phyloP scores from a whole-genome alignment of 1,140 invertebrate species.

The Trichogramma pretiosum region DNA sequence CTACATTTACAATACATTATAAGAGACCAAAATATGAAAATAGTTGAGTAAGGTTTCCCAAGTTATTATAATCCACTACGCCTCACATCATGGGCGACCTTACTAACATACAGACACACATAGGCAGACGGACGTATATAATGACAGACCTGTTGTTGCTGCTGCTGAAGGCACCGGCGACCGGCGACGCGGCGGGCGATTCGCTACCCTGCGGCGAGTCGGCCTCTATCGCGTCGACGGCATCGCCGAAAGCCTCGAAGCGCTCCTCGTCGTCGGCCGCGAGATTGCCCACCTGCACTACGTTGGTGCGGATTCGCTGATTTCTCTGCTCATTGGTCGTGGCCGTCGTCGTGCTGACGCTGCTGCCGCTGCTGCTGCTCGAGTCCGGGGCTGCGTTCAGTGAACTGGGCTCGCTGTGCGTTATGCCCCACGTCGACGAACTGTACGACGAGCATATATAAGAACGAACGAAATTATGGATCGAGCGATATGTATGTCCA shows the following conservation, averaged over 20 bases:
- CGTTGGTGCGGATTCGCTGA: neutral
- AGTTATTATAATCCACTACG: too few species aligned
- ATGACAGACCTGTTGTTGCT: too few species aligned
- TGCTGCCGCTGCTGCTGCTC: constrained; percentile 17
- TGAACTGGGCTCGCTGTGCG: constrained; percentile 11
- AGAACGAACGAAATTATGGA: neutral
- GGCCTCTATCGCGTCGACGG: constrained; percentile 29
- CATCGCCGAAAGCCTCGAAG: constrained; percentile 40
- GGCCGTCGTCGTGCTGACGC: neutral
- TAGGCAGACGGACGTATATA: too few species aligned
- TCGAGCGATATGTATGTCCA: neutral
- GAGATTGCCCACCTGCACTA: constrained; percentile 23
- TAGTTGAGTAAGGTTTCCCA: too few species aligned
- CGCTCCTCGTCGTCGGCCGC: constrained; percentile 31
- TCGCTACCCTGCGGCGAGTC: constrained; percentile 32
- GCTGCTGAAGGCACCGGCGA: constrained; percentile 26
- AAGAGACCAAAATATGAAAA: too few species aligned
- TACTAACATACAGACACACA: too few species aligned
- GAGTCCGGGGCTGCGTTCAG: constrained; percentile 8
- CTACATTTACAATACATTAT: too few species aligned
- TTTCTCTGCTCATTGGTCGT: neutral
- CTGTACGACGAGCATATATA: neutral
- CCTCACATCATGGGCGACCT: too few species aligned
- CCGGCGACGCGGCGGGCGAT: constrained; percentile 37
- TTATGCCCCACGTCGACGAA: constrained; percentile 16